A percentile compares a stretch with the other conserved stretches of the same genome.
Conservation (phyloP, 1,140 invertebrate genomes). For the Drosophila willistoni region DNA sequence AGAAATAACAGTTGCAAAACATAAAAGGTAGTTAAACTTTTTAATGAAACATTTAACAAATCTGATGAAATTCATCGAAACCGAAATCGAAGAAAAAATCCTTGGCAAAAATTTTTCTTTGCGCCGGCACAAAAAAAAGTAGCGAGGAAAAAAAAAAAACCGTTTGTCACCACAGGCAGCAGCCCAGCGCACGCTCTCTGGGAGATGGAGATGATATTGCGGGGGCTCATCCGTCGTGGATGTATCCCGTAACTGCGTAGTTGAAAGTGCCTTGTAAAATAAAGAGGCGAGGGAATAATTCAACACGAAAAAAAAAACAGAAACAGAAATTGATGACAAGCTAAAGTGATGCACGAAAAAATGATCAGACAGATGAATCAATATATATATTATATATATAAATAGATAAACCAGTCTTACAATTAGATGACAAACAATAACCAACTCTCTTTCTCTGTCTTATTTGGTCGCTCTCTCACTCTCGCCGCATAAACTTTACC, state of each 20-base stretch:
- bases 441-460: background rate
- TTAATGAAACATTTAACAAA: background rate
- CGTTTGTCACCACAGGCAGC: slow-evolving; percentile 25
- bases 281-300: background rate
- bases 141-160: slow-evolving; percentile 5
- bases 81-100: slow-evolving; percentile 5
- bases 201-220: slow-evolving; percentile 33
- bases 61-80: slow-evolving; percentile 5
- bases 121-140: slow-evolving; percentile 41
- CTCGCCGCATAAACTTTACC: background rate
- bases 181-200: slow-evolving; percentile 28
- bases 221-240: slow-evolving; percentile 69
- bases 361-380: slow-evolving; percentile 1
- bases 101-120: slow-evolving; percentile 31
- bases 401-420: background rate
- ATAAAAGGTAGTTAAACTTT: slow-evolving; percentile 1
- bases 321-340: background rate
- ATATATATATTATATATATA: background rate
- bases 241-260: slow-evolving; percentile 69
- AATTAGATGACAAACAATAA: background rate
- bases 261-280: slow-evolving; percentile 22
- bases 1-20: background rate
- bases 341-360: background rate
- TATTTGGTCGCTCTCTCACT: background rate
- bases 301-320: background rate